Conservation (phyloP, 2,797 vertebrate genomes). For the Thaleichthys pacificus region DNA sequence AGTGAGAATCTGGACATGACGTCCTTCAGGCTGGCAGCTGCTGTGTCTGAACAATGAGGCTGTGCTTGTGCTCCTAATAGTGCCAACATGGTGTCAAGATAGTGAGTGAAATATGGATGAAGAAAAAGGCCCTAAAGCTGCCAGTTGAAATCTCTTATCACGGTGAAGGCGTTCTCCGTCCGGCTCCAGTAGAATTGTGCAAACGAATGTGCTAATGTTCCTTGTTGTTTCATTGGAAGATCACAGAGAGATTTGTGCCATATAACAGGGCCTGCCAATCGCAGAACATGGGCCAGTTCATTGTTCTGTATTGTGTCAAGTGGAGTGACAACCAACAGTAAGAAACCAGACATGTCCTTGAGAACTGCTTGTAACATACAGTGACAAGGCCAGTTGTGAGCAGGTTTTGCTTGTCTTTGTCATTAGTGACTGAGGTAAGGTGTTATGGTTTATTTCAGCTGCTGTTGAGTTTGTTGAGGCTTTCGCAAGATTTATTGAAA, state of each 20-base stretch:
- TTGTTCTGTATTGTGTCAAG: neutral
- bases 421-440: neutral
- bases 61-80: slow-evolving; percentile 8
- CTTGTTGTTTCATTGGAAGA: neutral
- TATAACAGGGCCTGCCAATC: too few relatives aligned
- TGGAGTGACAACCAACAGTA: neutral
- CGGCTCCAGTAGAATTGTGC: slow-evolving; percentile 32
- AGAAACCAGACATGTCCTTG: neutral
- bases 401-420: neutral
- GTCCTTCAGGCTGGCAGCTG: slow-evolving; percentile 59
- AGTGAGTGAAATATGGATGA: slow-evolving; percentile 65
- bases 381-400: too few relatives aligned
- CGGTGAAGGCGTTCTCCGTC: slow-evolving; percentile 37
- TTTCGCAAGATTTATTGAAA: neutral
- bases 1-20: slow-evolving; percentile 52
- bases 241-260: neutral
- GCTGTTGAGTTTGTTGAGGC: neutral
- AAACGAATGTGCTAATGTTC: slow-evolving; percentile 36
- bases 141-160: slow-evolving; percentile 49
- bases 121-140: slow-evolving; percentile 49
- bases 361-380: neutral
- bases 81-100: slow-evolving; percentile 53
- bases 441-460: slow-evolving; percentile 4
- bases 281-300: neutral
- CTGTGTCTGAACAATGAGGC: slow-evolving; percentile 60